These are phyloP conservation scores for Hemitrygon akajei DNA, from an alignment of 2,797 vertebrate species.

Conservation along the genomic window DNA sequence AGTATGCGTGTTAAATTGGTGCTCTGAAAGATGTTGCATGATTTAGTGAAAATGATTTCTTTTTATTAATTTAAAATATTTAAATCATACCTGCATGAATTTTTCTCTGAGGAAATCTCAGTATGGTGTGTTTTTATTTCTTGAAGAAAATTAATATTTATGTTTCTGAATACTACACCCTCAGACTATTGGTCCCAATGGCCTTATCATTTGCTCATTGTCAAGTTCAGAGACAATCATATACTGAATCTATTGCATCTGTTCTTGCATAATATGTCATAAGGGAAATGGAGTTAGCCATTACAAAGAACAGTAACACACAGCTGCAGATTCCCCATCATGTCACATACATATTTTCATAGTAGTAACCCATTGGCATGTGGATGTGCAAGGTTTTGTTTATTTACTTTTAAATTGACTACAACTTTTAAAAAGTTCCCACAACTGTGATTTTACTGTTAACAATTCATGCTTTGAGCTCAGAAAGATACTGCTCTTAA, in stretches of 20 bases:
- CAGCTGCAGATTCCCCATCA: neutral
- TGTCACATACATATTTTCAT: neutral
- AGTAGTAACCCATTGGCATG: neutral
- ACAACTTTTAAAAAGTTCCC: neutral
- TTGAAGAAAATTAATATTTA: neutral
- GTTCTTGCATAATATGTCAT: constrained; percentile 23
- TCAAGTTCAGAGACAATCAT: constrained; percentile 19
- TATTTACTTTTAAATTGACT: neutral
- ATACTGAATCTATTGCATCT: constrained; percentile 13
- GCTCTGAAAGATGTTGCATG: neutral
- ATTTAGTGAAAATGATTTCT: neutral
- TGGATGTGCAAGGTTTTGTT: neutral
- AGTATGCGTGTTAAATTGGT: neutral
- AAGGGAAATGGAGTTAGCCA: constrained; percentile 6
- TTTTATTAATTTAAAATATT: neutral
- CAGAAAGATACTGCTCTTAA: neutral
- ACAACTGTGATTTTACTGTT: neutral
- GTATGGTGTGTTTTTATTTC: neutral
- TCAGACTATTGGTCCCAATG: constrained; percentile 1
- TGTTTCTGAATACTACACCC: neutral
- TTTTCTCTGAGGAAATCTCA: neutral
- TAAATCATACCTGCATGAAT: neutral
- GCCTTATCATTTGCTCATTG: neutral
- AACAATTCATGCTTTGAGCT: neutral
- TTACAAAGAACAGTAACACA: neutral